Evolutionary conservation across 2,113 vertebrate species (phyloP).

Genomic region (Lophochroa leadbeateri): DNA sequence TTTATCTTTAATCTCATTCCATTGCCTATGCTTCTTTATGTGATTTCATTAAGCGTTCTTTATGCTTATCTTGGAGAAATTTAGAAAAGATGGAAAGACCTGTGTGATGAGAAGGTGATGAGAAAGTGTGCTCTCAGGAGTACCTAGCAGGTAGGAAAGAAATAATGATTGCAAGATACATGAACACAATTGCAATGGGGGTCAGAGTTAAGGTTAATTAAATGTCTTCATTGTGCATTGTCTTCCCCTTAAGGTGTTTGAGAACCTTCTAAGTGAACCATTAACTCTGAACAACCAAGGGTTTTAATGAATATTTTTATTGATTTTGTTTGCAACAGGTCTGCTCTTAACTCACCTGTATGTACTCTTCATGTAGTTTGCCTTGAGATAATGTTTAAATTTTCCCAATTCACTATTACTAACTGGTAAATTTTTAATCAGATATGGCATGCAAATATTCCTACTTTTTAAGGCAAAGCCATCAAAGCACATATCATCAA

Average conservation of each 20-base stretch:
- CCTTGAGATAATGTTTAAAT: conserved; percentile 21
- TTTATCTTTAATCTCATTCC: conserved; percentile 1
- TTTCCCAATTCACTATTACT: not conserved
- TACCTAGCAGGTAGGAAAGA: not conserved
- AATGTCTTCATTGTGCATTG: conserved; percentile 48
- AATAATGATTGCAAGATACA: conserved; percentile 26
- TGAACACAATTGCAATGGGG: not conserved
- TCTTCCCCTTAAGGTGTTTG: conserved; percentile 52
- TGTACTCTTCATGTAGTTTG: not conserved
- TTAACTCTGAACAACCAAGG: conserved; percentile 4
- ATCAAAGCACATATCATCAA: not conserved
- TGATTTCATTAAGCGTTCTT: conserved; percentile 13
- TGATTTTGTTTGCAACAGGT: conserved; percentile 45
- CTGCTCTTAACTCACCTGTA: conserved; percentile 4
- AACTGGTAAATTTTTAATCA: not conserved
- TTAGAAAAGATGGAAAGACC: not conserved
- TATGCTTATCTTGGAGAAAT: conserved; percentile 28
- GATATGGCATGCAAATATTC: not conserved
- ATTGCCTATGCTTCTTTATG: not conserved
- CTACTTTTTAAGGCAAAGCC: not conserved
- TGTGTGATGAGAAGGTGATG: conserved; percentile 5
- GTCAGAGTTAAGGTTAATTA: conserved; percentile 67
- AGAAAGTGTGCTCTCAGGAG: not conserved
- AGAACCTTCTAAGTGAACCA: conserved; percentile 24
- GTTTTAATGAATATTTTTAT: conserved; percentile 61